These are phyloP conservation scores for Cathartes aura DNA, from an alignment of 2,113 vertebrate genomes.

Conservation along the genomic window DNA sequence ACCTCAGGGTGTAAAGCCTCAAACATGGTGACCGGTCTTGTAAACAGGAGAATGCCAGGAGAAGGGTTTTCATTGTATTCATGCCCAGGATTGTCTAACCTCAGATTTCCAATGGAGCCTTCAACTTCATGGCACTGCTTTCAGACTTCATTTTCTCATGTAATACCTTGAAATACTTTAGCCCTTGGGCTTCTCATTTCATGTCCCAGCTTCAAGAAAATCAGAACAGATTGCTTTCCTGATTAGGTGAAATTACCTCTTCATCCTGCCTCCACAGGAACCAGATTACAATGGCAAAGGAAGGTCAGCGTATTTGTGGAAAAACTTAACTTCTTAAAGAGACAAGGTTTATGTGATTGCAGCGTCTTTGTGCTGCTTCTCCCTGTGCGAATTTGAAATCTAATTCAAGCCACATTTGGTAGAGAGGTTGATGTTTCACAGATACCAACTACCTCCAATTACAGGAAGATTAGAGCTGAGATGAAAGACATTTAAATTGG, in stretches of 20 bases:
- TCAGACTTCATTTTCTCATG: background rate
- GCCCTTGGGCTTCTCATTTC: background rate
- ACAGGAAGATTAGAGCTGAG: background rate
- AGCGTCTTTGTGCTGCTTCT: background rate
- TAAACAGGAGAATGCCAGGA: background rate
- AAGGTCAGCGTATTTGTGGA: background rate
- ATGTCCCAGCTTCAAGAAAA: background rate
- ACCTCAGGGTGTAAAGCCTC: background rate
- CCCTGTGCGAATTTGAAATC: background rate
- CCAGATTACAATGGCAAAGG: constrained; percentile 27
- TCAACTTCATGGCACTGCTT: background rate
- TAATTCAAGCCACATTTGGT: background rate
- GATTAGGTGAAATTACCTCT: constrained; percentile 46
- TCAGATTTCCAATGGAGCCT: background rate
- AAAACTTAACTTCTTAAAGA: background rate
- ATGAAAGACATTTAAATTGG: background rate
- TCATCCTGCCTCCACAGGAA: constrained; percentile 30
- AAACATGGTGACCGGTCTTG: accelerated
- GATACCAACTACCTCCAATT: background rate
- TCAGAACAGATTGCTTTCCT: constrained; percentile 41
- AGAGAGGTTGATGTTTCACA: background rate
- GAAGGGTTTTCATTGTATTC: background rate
- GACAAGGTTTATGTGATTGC: background rate
- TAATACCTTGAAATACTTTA: background rate
- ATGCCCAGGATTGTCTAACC: background rate